Conservation (phyloP, 2,797 vertebrate species). For the Megalops cyprinoides region DNA sequence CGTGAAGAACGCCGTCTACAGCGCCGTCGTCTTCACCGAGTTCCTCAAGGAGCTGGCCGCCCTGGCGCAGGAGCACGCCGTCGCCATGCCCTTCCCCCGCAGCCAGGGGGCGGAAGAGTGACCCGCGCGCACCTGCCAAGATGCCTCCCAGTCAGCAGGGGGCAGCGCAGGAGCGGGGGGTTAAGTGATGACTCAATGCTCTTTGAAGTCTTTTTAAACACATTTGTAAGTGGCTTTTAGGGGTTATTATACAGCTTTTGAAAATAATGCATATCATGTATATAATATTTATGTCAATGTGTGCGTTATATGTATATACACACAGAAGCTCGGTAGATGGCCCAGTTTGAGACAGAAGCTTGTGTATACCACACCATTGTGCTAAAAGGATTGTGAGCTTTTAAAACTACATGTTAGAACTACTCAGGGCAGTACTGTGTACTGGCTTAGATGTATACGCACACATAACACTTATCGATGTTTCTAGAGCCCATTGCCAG, state of each 20-base stretch:
- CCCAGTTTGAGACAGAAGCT: conserved; percentile 41
- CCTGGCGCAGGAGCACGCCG: conserved; percentile 90
- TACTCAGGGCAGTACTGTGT: conserved; percentile 35
- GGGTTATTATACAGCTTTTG: conserved; percentile 54
- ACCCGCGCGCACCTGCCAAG: conserved; percentile 8
- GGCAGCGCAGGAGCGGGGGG: not conserved
- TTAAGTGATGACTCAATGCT: too few relatives aligned
- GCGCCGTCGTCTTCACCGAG: conserved; percentile 92
- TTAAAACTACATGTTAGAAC: conserved; percentile 36
- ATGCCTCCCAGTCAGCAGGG: not conserved
- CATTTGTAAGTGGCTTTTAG: not conserved
- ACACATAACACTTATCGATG: not conserved
- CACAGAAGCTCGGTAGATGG: conserved; percentile 49
- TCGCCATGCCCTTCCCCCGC: conserved; percentile 84
- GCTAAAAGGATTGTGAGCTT: conserved; percentile 46
- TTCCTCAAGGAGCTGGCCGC: conserved; percentile 96
- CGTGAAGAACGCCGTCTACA: conserved; percentile 94
- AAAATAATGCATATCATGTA: conserved; percentile 72
- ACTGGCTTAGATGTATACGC: conserved; percentile 3
- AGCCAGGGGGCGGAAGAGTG: conserved; percentile 78
- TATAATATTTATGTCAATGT: conserved; percentile 69
- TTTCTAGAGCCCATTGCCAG: not conserved
- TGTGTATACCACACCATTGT: conserved; percentile 58
- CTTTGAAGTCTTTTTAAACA: too few relatives aligned
- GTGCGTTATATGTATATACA: too few relatives aligned